phyloP scores from a whole-genome alignment of 2,113 vertebrate species.

The Centropus unirufus region DNA sequence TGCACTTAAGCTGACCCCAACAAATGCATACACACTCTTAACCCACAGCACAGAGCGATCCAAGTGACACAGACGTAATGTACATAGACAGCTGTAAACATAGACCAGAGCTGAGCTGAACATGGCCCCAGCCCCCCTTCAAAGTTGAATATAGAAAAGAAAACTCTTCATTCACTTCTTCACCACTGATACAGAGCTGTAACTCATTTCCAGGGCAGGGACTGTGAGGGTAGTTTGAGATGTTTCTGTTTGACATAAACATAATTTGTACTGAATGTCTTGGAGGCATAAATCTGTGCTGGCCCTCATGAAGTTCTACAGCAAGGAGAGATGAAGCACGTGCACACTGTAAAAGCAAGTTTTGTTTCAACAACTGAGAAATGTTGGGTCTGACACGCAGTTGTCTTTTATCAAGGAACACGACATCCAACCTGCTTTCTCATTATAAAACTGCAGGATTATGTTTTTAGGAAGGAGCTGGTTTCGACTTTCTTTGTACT shows the following conservation, averaged over 20 bases:
- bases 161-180: not conserved
- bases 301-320: not conserved
- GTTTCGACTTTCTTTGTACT: not conserved
- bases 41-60: not conserved
- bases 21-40: not conserved
- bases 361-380: not conserved
- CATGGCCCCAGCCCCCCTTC: not conserved
- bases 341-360: not conserved
- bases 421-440: not conserved
- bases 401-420: constrained; percentile 9
- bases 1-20: not conserved
- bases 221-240: not conserved
- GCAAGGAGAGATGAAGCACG: not conserved
- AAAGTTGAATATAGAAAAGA: not conserved
- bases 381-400: not conserved
- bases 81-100: rapidly evolving
- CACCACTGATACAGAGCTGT: not conserved
- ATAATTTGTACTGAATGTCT: not conserved
- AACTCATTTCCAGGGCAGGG: not conserved
- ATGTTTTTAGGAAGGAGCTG: not conserved
- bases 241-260: not conserved
- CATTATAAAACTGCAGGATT: not conserved
- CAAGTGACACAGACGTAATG: not conserved
- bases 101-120: not conserved
- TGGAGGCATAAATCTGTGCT: not conserved